Percentiles rank a stretch among this genome's conserved stretches.
These are phyloP conservation scores for Lepilemur ruficaudatus DNA, from an alignment of 2,797 vertebrate species.

Conservation along the genomic window DNA sequence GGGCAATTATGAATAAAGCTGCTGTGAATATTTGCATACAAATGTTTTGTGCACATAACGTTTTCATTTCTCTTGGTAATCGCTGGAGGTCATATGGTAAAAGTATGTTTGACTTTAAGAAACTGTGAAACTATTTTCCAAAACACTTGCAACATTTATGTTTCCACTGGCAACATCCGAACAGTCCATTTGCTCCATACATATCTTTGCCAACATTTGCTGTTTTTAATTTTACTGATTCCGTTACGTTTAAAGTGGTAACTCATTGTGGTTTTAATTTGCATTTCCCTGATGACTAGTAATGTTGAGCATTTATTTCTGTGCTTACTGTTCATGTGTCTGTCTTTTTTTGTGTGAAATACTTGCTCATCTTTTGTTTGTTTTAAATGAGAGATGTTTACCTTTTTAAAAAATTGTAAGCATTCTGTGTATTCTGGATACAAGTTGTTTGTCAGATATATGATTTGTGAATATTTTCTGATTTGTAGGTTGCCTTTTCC, in stretches of 20 bases:
- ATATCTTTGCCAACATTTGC: neutral
- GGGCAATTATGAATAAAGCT: neutral
- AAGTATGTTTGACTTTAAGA: neutral
- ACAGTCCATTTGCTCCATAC: neutral
- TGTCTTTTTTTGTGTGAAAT: neutral
- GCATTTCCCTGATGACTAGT: neutral
- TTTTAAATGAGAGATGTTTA: neutral
- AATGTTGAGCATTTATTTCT: neutral
- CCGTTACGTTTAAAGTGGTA: neutral
- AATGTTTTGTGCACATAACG: neutral
- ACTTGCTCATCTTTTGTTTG: neutral
- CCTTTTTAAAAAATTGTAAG: neutral
- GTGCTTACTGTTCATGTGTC: neutral
- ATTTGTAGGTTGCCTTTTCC: neutral
- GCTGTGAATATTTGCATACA: neutral
- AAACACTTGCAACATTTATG: neutral
- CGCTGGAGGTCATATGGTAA: neutral
- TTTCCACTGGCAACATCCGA: neutral
- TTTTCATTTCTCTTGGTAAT: slow-evolving; percentile 21
- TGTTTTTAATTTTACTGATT: neutral
- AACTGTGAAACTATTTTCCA: neutral
- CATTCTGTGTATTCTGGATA: neutral
- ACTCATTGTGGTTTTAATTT: neutral
- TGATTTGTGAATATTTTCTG: neutral
- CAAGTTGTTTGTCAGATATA: neutral